phyloP scores from a whole-genome alignment of 2,797 vertebrate genomes.

The Poecilia gillii region DNA sequence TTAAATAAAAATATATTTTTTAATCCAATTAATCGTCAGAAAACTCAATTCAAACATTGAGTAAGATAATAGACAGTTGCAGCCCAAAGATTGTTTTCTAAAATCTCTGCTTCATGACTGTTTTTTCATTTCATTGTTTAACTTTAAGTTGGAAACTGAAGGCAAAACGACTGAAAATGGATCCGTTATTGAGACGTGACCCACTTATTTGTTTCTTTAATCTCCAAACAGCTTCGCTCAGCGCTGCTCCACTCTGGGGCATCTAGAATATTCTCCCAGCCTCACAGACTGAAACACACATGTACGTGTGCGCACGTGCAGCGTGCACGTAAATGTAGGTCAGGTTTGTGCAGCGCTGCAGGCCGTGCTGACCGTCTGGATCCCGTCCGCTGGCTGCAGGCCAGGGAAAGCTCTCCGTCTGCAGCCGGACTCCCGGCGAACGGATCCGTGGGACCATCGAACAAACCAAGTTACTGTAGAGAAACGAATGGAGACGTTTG shows the following conservation, averaged over 20 bases:
- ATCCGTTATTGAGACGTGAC: neutral
- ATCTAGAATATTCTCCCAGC: constrained; percentile 38
- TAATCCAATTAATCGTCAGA: no score
- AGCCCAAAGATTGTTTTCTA: neutral
- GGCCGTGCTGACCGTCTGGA: constrained; percentile 21
- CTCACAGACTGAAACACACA: constrained; percentile 46
- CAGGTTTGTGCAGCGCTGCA: constrained; percentile 53
- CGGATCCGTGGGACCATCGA: neutral
- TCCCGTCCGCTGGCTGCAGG: constrained; percentile 28
- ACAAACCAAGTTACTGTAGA: no score
- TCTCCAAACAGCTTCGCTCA: neutral
- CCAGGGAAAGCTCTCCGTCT: constrained; percentile 22
- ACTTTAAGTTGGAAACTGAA: no score
- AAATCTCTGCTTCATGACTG: no score
- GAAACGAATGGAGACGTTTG: neutral
- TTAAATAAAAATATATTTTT: no score
- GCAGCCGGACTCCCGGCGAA: constrained; percentile 9
- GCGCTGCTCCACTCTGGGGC: constrained; percentile 26
- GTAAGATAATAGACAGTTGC: neutral
- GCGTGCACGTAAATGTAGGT: constrained; percentile 54
- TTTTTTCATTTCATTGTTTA: no score
- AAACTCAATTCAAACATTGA: no score
- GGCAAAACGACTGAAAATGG: neutral
- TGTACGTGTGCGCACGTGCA: constrained; percentile 29
- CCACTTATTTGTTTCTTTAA: constrained; percentile 16